Evolutionary conservation across 2,797 vertebrate genomes (phyloP).

Genomic region (Lagocephalus sceleratus): DNA sequence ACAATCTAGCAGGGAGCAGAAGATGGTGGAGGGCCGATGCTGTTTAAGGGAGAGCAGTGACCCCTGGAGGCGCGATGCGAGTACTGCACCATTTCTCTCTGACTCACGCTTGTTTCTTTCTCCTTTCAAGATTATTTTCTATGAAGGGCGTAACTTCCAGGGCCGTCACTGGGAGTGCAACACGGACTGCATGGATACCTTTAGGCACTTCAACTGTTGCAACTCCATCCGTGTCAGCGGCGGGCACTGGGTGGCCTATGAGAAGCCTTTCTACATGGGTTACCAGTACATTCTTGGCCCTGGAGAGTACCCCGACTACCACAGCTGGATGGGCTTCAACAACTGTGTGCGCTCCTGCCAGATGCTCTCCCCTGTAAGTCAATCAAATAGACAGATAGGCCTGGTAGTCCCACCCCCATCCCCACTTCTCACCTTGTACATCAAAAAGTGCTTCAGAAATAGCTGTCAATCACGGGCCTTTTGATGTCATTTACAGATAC

Average conservation of each 20-base stretch:
- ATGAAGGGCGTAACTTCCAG: slow-evolving; percentile 78
- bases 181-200: slow-evolving; percentile 75
- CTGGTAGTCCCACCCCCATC: slow-evolving; percentile 14
- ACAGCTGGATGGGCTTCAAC: slow-evolving; percentile 80
- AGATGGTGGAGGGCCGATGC: slow-evolving; percentile 11
- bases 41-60: slow-evolving; percentile 56
- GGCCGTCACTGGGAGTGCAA: slow-evolving; percentile 78
- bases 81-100: slow-evolving; percentile 18
- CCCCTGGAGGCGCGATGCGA: slow-evolving; percentile 44
- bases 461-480: slow-evolving; percentile 68
- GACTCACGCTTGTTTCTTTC: too few relatives aligned
- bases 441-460: slow-evolving; percentile 69
- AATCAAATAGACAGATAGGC: slow-evolving; percentile 66
- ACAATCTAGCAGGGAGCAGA: slow-evolving; percentile 10
- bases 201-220: slow-evolving; percentile 75
- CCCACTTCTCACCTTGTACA: slow-evolving; percentile 49
- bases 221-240: slow-evolving; percentile 77
- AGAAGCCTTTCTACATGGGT: slow-evolving; percentile 76
- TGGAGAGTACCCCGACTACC: slow-evolving; percentile 75
- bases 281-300: slow-evolving; percentile 77
- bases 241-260: slow-evolving; percentile 76
- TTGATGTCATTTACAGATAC: slow-evolving; percentile 73
- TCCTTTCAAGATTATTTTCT: slow-evolving; percentile 73
- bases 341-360: slow-evolving; percentile 82
- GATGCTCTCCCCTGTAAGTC: slow-evolving; percentile 81